phyloP scores from a whole-genome alignment of 35 echinoderm and acorn worm species.

The Lytechinus variegatus region DNA sequence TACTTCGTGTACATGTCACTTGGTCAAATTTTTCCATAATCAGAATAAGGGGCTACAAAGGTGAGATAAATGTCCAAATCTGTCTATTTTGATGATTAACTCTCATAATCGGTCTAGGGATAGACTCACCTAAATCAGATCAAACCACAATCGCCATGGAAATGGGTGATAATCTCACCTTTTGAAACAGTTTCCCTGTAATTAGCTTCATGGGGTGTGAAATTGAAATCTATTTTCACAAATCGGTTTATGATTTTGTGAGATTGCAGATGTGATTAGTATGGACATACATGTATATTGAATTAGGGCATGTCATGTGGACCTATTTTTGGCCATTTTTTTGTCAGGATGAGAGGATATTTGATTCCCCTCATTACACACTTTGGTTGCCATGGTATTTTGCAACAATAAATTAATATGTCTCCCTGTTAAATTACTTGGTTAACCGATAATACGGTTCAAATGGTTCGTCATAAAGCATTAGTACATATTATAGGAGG shows the following conservation, averaged over 20 bases:
- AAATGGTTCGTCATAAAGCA: too few species aligned
- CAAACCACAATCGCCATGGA: slow-evolving; percentile 1
- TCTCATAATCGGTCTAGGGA: not conserved
- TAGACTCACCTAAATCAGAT: not conserved
- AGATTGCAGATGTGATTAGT: not conserved
- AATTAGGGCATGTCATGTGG: not conserved
- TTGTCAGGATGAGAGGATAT: not conserved
- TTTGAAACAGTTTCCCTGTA: not conserved
- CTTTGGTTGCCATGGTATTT: not conserved
- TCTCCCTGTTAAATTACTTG: too few species aligned
- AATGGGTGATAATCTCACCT: not conserved
- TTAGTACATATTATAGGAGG: too few species aligned
- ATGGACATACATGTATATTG: not conserved
- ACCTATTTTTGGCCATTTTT: not conserved
- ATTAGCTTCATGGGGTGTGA: not conserved
- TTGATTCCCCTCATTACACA: not conserved
- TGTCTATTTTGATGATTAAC: not conserved
- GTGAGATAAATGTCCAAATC: not conserved
- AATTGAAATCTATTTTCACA: not conserved
- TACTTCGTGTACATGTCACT: not conserved
- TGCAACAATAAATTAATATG: too few species aligned
- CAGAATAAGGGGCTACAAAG: not conserved
- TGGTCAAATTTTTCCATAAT: not conserved
- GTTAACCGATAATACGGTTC: too few species aligned
- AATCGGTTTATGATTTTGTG: not conserved